Evolutionary conservation across 2,888 invertebrate genomes (phyloP).

Genomic region (Dynastes tityus): DNA sequence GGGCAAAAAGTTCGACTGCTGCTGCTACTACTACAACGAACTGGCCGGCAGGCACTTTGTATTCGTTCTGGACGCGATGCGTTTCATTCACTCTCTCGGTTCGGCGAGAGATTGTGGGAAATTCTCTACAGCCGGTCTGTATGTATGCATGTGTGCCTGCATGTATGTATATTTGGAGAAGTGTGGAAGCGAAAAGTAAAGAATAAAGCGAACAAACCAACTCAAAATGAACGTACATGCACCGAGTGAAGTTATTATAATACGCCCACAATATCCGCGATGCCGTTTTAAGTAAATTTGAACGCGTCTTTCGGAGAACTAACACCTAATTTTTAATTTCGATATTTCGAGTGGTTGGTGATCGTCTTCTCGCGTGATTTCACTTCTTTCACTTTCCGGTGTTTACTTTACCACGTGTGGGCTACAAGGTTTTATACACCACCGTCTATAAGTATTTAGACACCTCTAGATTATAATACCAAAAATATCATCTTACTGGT

Average conservation of each 20-base stretch:
- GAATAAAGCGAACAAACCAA: constrained; percentile 15
- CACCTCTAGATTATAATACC: not conserved
- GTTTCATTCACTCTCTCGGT: constrained; percentile 17
- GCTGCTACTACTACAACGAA: not conserved
- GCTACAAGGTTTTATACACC: not conserved
- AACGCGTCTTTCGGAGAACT: constrained; percentile 23
- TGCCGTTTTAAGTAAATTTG: constrained; percentile 27
- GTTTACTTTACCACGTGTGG: not conserved
- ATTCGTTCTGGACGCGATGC: constrained; percentile 1
- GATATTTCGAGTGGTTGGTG: constrained; percentile 7
- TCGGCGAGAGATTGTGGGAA: constrained; percentile 14
- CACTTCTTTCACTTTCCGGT: constrained; percentile 3
- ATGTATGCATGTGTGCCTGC: too few relatives aligned
- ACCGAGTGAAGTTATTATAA: constrained; percentile 5
- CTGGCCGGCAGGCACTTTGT: constrained; percentile 5
- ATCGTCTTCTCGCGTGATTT: not conserved
- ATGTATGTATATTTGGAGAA: constrained; percentile 10
- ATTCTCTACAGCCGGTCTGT: not conserved
- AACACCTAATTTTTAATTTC: constrained; percentile 25
- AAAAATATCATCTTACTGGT: too few relatives aligned
- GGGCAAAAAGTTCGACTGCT: constrained; percentile 44
- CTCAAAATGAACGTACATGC: not conserved
- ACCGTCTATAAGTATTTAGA: not conserved
- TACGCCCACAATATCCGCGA: constrained; percentile 34
- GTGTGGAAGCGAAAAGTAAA: constrained; percentile 19